Evolutionary conservation across 2,113 vertebrate genomes (phyloP), one percentile per base, ranked within the genome.

Genomic region (Abramis brama): DNA sequence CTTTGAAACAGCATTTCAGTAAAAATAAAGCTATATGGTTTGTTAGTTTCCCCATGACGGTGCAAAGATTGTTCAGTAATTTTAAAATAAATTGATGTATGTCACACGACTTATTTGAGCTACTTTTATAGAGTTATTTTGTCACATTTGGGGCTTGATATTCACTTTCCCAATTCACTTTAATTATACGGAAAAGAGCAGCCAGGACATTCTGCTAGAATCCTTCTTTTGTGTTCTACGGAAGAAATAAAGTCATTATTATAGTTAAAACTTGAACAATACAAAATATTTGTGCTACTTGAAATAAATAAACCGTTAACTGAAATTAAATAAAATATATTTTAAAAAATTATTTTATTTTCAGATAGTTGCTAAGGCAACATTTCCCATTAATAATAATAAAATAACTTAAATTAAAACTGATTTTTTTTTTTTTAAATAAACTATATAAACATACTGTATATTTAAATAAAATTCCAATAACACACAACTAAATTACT

Each of bases 21-120:
- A 74, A 57, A 86, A 55, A 86, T 71, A 30, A 71, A 45, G 66
- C 50, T 81, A 23, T 39, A 62, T 47, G 30, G 27, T n/a, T 50
- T 70, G 60, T 79, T 60, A 43, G 21, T 45, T 60, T 39, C 4
- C 55, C 7, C 11, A 19, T 39, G 9, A 39, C 33, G 2, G 19
- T 71, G 33, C 33, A 39, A 81, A 50, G n/a, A 68, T 21, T 39
- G 25, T 15, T 60, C 0, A 8, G 55, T 43, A 17, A 21, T 60
- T 43, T 60, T 25, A 25, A 33, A 43, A 59, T 5, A 43, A 60
- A 59, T 8, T 11, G 43, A 74, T 74, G 5, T 27, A 27, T 74
- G 5, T 70, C 68, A 70, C 30, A 36, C 2, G 9, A 23, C 19
- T 71, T 39, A 43, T 71, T 39, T 23, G 19, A 43, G 39, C 9